These are phyloP conservation scores for Aphelocoma californica DNA, from an alignment of 2,797 vertebrate genomes.

Conservation along the genomic window DNA sequence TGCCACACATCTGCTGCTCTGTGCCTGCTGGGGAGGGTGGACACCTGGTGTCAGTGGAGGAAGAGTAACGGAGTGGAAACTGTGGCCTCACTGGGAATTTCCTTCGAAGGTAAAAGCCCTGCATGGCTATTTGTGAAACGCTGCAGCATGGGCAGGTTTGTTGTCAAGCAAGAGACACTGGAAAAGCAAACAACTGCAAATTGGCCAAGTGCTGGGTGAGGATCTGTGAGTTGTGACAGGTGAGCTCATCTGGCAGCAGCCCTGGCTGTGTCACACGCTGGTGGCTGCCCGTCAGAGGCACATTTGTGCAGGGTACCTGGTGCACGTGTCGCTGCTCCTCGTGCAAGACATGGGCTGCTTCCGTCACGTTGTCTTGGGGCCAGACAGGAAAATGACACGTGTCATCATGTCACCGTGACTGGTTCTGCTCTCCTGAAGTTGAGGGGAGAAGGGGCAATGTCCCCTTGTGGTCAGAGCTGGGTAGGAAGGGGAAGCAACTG, in stretches of 20 bases:
- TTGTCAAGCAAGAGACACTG: neutral
- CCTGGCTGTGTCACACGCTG: neutral
- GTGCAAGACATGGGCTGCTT: neutral
- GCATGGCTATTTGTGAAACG: neutral
- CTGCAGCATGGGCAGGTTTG: neutral
- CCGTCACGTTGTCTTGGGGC: rapidly evolving
- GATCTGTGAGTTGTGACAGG: neutral
- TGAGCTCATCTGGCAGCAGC: neutral
- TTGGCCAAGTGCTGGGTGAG: neutral
- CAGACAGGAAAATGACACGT: neutral
- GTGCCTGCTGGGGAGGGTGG: neutral
- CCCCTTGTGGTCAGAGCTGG: neutral
- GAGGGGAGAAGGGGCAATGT: neutral
- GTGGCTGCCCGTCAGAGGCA: neutral
- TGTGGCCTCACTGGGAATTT: neutral
- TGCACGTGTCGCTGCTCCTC: neutral
- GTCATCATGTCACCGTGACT: rapidly evolving
- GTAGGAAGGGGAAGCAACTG: neutral
- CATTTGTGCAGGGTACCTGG: neutral
- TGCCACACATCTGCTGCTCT: neutral
- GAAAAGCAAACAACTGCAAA: neutral
- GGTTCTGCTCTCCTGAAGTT: neutral
- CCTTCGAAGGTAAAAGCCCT: neutral
- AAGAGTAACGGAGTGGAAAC: neutral
- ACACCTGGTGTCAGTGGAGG: neutral